Evolutionary conservation across 2,888 invertebrate genomes (phyloP).

Genomic region (Therioaphis trifolii): DNA sequence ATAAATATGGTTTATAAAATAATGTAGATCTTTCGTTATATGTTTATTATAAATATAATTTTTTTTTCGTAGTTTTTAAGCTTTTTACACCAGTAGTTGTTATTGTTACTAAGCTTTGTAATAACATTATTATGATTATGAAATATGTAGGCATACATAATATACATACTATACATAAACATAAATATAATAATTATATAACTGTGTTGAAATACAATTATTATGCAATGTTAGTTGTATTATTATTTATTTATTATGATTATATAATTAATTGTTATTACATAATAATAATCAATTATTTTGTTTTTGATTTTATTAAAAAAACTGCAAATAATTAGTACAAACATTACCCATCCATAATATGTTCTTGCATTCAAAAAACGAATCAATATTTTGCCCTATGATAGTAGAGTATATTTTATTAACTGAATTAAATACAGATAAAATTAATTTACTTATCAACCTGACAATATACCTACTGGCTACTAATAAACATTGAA

Average conservation of each 20-base stretch:
- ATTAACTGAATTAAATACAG: no score
- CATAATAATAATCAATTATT: constrained; percentile 52
- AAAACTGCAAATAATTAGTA: no score
- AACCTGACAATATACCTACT: no score
- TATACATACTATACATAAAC: constrained; percentile 56
- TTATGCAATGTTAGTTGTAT: constrained; percentile 62
- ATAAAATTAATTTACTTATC: no score
- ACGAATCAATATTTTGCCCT: no score
- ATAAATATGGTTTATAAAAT: constrained; percentile 55
- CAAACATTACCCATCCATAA: no score
- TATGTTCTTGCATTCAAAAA: no score
- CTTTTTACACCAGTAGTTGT: constrained; percentile 62
- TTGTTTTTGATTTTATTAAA: constrained; percentile 1
- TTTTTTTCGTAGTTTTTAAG: constrained; percentile 57
- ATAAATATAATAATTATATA: constrained; percentile 58
- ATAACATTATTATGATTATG: constrained; percentile 52
- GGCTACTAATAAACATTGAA: no score
- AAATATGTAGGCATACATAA: constrained; percentile 53
- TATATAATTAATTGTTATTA: constrained; percentile 62
- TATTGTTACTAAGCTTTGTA: constrained; percentile 62
- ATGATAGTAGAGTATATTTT: no score
- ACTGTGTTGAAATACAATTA: constrained; percentile 59
- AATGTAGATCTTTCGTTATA: constrained; percentile 52
- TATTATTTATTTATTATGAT: constrained; percentile 62
- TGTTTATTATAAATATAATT: constrained; percentile 43